Evolutionary conservation across 2,888 invertebrate species (phyloP), one percentile per base, ranked within the genome.

Genomic region (Brenthis daphne): DNA sequence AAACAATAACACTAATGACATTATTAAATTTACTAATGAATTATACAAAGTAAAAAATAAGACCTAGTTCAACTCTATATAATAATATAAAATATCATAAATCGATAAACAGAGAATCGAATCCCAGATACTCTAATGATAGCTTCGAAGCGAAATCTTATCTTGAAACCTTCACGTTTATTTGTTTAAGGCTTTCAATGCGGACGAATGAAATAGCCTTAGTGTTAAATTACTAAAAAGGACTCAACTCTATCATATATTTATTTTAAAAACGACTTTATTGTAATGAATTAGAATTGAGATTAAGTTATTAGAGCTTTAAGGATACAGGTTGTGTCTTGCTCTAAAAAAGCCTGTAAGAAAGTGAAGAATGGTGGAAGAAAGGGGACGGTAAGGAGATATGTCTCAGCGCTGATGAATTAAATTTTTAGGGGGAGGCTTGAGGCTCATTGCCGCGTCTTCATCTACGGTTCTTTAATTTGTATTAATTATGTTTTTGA

Each of bases 121-220:
- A 71, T 71, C 65, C 67, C 65, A 70, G 70, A 68, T 65, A 55
- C 66, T 70, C 61, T 88, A 87, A 89, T 87, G 87, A 86, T 87
- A 84, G 83, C 80, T 79, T 82, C 83, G 79, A 81, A 82, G 85
- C 83, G 85, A 85, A 89, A 87, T 85, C 88, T 90, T 92, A 91
- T 92, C 90, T 87, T 76, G 74, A 78, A 75, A 76, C 78, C 77
- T 81, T 84, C 85, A 84, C 86, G 86, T 91, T 90, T 91, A 92
- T 92, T 91, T 92, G 91, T 92, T 91, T 91, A 88, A 89, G 89
- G 89, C 89, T 88, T 87, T 86, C 89, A 89, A 87, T 89, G 87
- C 82, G 89, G 84, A 86, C 86, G 89, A 90, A 85, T 87, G 90
- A 90, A 91, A 92, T 90, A 85, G 87, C 82, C 86, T 85, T 80